These are phyloP conservation scores for Petroica traversi DNA, from an alignment of 2,113 vertebrate genomes.

Conservation along the genomic window DNA sequence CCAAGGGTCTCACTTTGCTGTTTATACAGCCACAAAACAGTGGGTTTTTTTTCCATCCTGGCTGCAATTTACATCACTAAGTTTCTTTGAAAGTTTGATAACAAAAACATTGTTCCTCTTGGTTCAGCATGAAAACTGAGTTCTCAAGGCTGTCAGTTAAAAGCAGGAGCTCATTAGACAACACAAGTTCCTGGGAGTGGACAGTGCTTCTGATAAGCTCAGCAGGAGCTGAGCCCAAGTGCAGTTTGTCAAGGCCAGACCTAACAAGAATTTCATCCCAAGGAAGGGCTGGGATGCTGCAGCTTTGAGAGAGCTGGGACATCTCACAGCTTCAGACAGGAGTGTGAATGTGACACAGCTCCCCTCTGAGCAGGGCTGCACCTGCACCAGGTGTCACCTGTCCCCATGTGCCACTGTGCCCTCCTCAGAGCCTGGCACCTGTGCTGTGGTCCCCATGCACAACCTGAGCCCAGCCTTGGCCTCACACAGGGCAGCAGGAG, in stretches of 20 bases:
- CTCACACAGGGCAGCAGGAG: not conserved
- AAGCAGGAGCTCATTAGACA: not conserved
- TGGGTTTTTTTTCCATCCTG: not conserved
- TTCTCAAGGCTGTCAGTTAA: not conserved
- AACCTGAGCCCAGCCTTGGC: not conserved
- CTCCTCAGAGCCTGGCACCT: not conserved
- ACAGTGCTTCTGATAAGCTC: not conserved
- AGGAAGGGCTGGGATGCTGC: not conserved
- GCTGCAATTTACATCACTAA: not conserved
- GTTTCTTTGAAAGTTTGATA: not conserved
- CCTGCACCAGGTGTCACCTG: not conserved
- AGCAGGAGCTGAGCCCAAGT: not conserved
- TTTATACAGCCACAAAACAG: rapidly evolving
- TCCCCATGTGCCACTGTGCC: not conserved
- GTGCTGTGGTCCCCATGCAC: not conserved
- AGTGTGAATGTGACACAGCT: not conserved
- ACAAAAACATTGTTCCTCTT: not conserved
- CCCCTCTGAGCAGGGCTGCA: not conserved
- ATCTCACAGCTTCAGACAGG: not conserved
- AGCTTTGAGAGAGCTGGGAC: not conserved
- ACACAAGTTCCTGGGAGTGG: too few relatives aligned
- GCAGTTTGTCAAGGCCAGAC: not conserved
- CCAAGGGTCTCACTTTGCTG: not conserved
- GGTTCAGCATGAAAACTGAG: not conserved
- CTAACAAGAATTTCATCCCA: not conserved